A percentile compares a stretch with the other conserved stretches of the same genome.
phyloP scores from a whole-genome alignment of 2,888 invertebrate genomes.

The Eupsilia transversa region DNA sequence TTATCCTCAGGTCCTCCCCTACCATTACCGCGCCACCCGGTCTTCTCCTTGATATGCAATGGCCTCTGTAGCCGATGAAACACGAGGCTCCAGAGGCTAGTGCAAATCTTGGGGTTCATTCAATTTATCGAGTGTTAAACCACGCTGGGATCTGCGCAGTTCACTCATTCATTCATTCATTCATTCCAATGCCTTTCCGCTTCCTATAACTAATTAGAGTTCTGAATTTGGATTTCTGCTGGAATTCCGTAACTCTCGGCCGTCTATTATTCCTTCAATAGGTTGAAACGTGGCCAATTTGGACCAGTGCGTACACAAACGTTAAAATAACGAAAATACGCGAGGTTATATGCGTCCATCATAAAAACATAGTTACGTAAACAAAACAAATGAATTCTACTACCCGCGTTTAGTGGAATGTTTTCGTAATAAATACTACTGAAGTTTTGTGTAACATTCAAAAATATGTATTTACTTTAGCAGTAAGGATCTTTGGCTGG shows the following conservation, averaged over 20 bases:
- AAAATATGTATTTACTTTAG: background rate
- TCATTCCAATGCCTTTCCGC: background rate
- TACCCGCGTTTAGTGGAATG: constrained; percentile 4
- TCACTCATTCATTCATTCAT: no score
- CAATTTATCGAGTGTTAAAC: no score
- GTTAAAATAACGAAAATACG: constrained; percentile 23
- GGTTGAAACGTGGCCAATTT: constrained; percentile 26
- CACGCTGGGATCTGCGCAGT: no score
- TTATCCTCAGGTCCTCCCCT: no score
- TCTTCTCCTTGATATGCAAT: no score
- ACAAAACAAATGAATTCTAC: constrained; percentile 41
- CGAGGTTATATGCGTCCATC: constrained; percentile 35
- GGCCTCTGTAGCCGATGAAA: no score
- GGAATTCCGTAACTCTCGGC: background rate
- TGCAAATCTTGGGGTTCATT: no score
- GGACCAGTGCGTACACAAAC: constrained; percentile 20
- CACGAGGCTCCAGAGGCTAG: no score
- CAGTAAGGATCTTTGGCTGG: background rate
- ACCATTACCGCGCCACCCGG: no score
- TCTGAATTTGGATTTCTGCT: background rate
- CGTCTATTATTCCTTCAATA: background rate
- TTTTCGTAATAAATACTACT: constrained; percentile 11
- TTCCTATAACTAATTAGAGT: background rate
- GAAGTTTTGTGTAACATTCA: background rate
- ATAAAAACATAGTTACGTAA: constrained; percentile 41